Conservation (phyloP, 1,140 invertebrate species). For the Druon quercuslanigerum region DNA sequence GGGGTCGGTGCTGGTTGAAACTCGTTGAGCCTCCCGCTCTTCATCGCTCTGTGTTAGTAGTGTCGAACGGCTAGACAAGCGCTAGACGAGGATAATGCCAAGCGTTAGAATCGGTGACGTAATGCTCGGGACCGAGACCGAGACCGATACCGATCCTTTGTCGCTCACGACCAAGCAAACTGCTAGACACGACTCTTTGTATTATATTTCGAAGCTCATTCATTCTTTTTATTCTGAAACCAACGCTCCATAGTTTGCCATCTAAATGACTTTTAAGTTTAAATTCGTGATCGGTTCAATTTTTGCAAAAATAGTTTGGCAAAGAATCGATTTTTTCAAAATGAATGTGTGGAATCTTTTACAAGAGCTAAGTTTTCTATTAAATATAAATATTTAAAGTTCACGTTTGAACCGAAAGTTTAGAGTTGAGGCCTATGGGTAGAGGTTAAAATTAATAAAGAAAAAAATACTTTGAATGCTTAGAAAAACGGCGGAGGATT, state of each 20-base stretch:
- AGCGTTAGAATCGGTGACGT: conserved; percentile 69
- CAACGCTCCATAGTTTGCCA: neutral
- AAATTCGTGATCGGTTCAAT: neutral
- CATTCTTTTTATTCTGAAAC: neutral
- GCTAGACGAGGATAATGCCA: conserved; percentile 71
- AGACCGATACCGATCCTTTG: conserved; percentile 57
- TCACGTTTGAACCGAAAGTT: too few relatives aligned
- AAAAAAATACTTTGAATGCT: too few relatives aligned
- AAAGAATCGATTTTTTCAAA: too few relatives aligned
- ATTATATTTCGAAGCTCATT: conserved; percentile 1
- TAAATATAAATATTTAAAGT: too few relatives aligned
- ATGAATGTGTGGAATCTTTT: too few relatives aligned
- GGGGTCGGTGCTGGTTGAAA: conserved; percentile 29
- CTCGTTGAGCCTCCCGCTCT: conserved; percentile 39
- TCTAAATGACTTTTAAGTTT: too few relatives aligned
- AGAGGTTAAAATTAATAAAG: too few relatives aligned
- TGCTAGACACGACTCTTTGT: conserved; percentile 20
- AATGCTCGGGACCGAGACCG: conserved; percentile 51
- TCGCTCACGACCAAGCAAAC: conserved; percentile 43
- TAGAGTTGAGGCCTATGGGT: too few relatives aligned
- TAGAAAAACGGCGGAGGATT: too few relatives aligned
- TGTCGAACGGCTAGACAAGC: conserved; percentile 69
- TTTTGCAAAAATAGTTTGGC: neutral
- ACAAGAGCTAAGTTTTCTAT: too few relatives aligned
- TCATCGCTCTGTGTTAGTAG: conserved; percentile 47